Percentiles rank a stretch among this genome's conserved stretches.
These are phyloP conservation scores for Harmothoe impar DNA, from an alignment of 2,888 invertebrate species.

Conservation along the genomic window DNA sequence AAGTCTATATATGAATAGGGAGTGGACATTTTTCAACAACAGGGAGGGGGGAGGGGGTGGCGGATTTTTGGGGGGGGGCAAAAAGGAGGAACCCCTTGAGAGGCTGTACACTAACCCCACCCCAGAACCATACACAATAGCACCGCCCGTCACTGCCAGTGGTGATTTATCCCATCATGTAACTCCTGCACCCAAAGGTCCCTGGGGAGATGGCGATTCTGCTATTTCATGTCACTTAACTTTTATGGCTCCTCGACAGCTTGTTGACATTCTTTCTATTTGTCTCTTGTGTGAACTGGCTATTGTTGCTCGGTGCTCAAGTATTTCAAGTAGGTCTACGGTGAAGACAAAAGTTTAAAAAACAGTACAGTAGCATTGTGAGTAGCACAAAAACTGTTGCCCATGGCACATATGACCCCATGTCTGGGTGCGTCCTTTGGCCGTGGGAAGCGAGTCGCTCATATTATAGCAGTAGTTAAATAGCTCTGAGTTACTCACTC, in stretches of 20 bases:
- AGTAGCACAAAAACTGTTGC: not conserved
- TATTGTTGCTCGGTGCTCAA: not conserved
- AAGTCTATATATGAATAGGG: too few relatives aligned
- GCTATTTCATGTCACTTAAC: not conserved
- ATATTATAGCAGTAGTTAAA: too few relatives aligned
- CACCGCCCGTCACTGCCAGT: too few relatives aligned
- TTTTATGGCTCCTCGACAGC: not conserved
- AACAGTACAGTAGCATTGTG: not conserved
- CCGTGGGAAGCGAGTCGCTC: constrained; percentile 9
- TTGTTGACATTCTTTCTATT: not conserved
- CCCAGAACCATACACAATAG: too few relatives aligned
- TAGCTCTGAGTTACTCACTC: not conserved
- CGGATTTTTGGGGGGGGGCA: too few relatives aligned
- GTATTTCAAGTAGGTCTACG: not conserved
- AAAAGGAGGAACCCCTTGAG: too few relatives aligned
- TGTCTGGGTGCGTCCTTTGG: not conserved
- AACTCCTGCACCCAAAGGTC: too few relatives aligned
- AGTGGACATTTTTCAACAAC: too few relatives aligned
- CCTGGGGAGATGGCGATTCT: not conserved
- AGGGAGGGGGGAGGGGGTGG: too few relatives aligned
- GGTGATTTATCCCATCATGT: too few relatives aligned
- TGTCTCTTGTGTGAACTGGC: not conserved
- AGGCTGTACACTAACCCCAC: too few relatives aligned
- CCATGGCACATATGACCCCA: not conserved
- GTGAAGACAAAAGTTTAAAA: too few relatives aligned